These are phyloP conservation scores for Hippocampus abdominalis DNA, from an alignment of 2,113 vertebrate genomes.

Conservation along the genomic window DNA sequence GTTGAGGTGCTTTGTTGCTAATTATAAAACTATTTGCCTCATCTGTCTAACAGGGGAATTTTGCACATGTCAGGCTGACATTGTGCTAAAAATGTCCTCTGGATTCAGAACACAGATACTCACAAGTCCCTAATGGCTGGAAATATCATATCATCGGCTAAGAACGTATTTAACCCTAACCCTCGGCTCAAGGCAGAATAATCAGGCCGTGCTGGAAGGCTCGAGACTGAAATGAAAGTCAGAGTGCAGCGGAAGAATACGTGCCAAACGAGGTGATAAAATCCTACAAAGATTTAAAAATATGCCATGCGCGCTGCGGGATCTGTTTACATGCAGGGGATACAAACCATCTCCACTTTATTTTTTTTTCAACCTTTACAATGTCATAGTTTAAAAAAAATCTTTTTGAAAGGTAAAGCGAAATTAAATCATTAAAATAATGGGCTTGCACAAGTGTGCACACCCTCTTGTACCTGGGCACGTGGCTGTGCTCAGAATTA, in stretches of 20 bases:
- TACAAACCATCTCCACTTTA: not conserved
- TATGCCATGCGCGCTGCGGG: not conserved
- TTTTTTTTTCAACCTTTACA: not conserved
- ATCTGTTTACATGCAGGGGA: not conserved
- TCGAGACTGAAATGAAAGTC: not conserved
- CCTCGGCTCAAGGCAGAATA: not conserved
- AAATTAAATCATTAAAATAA: not conserved
- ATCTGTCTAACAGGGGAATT: conserved; percentile 17
- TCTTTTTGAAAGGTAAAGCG: not conserved
- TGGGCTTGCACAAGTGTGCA: not conserved
- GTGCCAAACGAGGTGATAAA: not conserved
- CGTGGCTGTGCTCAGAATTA: not conserved
- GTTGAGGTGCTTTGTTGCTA: conserved; percentile 1
- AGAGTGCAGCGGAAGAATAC: not conserved
- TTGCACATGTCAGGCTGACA: conserved; percentile 8
- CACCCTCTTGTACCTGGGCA: not conserved
- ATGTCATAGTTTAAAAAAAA: not conserved
- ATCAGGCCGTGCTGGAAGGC: not conserved
- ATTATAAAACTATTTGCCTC: conserved; percentile 1
- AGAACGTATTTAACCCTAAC: not conserved
- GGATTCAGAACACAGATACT: conserved; percentile 13
- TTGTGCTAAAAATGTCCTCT: conserved; percentile 11
- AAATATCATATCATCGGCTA: not conserved
- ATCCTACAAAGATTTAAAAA: not conserved
- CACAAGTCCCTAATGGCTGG: not conserved